Conservation (phyloP, 2,113 vertebrate species). For the Takifugu flavidus region DNA sequence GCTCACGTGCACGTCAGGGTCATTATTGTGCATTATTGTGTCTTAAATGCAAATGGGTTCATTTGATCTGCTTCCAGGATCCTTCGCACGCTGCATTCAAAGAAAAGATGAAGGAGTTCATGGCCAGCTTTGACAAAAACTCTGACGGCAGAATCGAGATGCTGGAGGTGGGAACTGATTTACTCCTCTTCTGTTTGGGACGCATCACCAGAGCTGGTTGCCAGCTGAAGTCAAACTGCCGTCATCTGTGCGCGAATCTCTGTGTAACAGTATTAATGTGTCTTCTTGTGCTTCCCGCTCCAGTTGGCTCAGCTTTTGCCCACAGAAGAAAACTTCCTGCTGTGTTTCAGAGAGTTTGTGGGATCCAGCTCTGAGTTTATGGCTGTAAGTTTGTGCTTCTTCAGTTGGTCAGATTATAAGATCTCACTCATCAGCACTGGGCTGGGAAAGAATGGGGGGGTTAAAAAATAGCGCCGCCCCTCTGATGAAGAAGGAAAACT, state of each 20-base stretch:
- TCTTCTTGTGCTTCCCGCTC: constrained; percentile 1
- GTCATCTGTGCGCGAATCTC: neutral
- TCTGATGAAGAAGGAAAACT: no score
- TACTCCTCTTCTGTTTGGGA: neutral
- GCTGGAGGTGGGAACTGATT: constrained; percentile 81
- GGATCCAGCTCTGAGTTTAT: constrained; percentile 93
- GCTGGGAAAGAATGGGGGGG: no score
- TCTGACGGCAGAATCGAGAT: constrained; percentile 90
- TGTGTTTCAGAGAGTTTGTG: constrained; percentile 93
- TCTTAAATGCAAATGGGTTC: neutral
- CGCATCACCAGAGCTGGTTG: no score
- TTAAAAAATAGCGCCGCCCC: no score
- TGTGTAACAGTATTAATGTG: neutral
- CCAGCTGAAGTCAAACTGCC: no score
- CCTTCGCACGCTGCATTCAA: constrained; percentile 63
- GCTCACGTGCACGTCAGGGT: no score
- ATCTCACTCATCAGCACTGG: no score
- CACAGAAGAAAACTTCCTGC: constrained; percentile 94
- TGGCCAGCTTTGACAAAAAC: constrained; percentile 91
- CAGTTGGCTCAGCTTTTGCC: constrained; percentile 96
- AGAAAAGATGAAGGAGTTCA: constrained; percentile 92
- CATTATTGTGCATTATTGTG: neutral
- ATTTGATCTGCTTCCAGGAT: constrained; percentile 55
- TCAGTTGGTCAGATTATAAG: neutral
- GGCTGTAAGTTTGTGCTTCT: constrained; percentile 78